phyloP scores from a whole-genome alignment of 2,888 invertebrate genomes.

The Sarcophaga variegata region DNA sequence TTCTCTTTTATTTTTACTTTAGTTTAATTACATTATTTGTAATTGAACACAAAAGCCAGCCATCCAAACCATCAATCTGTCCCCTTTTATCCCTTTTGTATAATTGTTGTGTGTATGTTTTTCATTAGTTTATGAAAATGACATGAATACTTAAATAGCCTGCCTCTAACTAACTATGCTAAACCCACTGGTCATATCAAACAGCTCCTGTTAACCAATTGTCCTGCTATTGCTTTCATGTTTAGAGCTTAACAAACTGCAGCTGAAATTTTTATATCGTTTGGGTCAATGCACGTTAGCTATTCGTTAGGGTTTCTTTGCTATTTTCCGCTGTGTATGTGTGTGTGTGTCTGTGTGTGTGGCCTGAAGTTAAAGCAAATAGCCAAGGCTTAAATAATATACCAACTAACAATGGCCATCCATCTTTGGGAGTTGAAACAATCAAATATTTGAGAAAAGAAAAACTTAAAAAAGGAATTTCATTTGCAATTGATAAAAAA shows the following conservation, averaged over 20 bases:
- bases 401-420: neutral
- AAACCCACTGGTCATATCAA: neutral
- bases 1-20: slow-evolving; percentile 1
- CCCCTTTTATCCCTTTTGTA: neutral
- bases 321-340: neutral
- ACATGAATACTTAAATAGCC: slow-evolving; percentile 49
- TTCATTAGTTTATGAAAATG: slow-evolving; percentile 46
- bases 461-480: slow-evolving; percentile 7
- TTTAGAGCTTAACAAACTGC: slow-evolving; percentile 41
- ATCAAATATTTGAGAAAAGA: neutral
- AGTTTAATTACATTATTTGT: slow-evolving; percentile 50
- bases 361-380: slow-evolving; percentile 44
- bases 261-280: slow-evolving; percentile 25
- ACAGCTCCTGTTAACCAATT: neutral
- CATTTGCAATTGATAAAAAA: neutral
- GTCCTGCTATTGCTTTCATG: neutral
- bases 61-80: neutral
- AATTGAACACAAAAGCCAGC: slow-evolving; percentile 20
- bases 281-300: slow-evolving; percentile 50
- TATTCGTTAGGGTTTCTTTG: neutral
- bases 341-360: neutral
- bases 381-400: slow-evolving; percentile 24
- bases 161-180: neutral
- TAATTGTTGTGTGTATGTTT: slow-evolving; percentile 32
- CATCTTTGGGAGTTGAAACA: neutral